These are phyloP conservation scores for Falco peregrinus DNA, from an alignment of 2,797 vertebrate species.

Conservation along the genomic window DNA sequence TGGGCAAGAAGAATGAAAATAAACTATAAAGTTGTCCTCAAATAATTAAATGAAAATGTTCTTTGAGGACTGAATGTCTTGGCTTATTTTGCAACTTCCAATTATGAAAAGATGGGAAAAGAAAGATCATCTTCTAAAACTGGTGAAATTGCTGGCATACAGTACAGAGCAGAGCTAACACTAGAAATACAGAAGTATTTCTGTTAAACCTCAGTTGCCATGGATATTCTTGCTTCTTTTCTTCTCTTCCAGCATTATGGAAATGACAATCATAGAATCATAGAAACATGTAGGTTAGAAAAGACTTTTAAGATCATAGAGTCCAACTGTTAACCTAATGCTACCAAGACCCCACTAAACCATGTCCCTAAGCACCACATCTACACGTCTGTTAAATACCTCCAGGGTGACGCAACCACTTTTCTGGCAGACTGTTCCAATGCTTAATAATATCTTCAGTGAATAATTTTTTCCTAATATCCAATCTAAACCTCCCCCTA, in stretches of 20 bases:
- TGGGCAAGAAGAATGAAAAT: not conserved
- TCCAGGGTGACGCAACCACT: not conserved
- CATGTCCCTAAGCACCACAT: too few species aligned
- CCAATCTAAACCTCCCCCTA: too few species aligned
- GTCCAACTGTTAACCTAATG: too few species aligned
- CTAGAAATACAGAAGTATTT: not conserved
- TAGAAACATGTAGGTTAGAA: too few species aligned
- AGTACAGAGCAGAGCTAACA: not conserved
- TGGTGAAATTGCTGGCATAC: not conserved
- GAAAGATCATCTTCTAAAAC: not conserved
- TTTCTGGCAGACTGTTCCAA: not conserved
- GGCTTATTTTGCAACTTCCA: not conserved
- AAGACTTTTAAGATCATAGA: too few species aligned
- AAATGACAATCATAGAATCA: not conserved
- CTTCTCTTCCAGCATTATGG: not conserved
- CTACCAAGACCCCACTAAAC: too few species aligned
- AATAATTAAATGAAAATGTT: not conserved
- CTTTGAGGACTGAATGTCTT: not conserved
- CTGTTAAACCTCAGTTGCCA: not conserved
- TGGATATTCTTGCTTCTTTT: not conserved
- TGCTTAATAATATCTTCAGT: not conserved
- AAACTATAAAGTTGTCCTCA: not conserved
- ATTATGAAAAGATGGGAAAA: not conserved
- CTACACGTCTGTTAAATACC: not conserved
- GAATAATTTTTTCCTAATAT: not conserved